These are phyloP conservation scores for Clarias fuscus DNA, from an alignment of 2,797 vertebrate genomes.

Conservation along the genomic window DNA sequence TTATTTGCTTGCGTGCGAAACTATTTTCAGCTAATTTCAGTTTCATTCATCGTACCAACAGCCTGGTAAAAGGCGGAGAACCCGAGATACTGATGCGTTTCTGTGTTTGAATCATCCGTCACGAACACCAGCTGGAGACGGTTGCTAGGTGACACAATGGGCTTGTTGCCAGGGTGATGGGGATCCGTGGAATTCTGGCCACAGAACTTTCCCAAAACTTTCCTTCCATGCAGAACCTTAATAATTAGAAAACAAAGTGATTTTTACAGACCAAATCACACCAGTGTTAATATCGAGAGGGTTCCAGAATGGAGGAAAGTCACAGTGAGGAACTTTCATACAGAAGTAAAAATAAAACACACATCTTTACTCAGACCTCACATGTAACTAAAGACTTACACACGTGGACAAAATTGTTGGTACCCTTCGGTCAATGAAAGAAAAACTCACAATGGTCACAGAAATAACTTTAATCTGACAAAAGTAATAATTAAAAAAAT, in stretches of 20 bases:
- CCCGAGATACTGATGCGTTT: constrained; percentile 40
- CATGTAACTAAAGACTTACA: not conserved
- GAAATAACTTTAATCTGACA: no score
- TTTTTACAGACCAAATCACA: not conserved
- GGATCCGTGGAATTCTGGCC: constrained; percentile 68
- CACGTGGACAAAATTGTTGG: no score
- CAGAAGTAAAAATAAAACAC: not conserved
- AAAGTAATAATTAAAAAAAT: no score
- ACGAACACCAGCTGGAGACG: constrained; percentile 61
- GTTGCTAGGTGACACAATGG: constrained; percentile 72
- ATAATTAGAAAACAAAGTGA: not conserved
- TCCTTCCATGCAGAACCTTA: constrained; percentile 67
- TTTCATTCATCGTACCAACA: constrained; percentile 45
- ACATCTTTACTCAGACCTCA: not conserved
- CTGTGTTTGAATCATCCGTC: constrained; percentile 48
- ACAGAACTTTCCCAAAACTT: constrained; percentile 74
- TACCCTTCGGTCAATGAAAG: no score
- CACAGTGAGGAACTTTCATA: not conserved
- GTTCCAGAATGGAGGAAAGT: not conserved
- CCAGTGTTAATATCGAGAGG: not conserved
- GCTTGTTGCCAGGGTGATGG: constrained; percentile 67
- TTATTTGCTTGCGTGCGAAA: no score
- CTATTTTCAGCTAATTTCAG: no score
- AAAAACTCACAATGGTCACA: no score
- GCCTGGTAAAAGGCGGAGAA: constrained; percentile 58